Evolutionary conservation across 2,888 invertebrate species (phyloP).

Genomic region (Leptopilina myrica): DNA sequence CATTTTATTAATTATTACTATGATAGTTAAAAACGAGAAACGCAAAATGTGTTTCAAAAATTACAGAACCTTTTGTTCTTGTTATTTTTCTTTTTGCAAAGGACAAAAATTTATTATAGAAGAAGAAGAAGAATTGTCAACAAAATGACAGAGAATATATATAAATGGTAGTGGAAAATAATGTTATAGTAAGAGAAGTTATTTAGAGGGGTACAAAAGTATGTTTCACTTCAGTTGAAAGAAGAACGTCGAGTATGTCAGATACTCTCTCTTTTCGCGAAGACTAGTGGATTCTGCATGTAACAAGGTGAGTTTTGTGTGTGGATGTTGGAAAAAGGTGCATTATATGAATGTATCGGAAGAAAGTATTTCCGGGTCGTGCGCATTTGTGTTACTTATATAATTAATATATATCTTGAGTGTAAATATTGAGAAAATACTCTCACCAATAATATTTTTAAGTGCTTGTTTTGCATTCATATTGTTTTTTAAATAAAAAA

Average conservation of each 20-base stretch:
- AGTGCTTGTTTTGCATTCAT: not conserved
- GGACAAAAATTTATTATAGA: too few relatives aligned
- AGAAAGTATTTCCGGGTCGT: conserved; percentile 70
- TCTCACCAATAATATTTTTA: conserved; percentile 11
- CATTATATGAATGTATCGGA: conserved; percentile 56
- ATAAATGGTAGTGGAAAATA: conserved; percentile 40
- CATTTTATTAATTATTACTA: too few relatives aligned
- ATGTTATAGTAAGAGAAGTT: conserved; percentile 51
- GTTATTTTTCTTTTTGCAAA: too few relatives aligned
- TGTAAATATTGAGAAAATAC: conserved; percentile 35
- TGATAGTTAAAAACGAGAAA: too few relatives aligned
- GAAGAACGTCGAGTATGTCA: conserved; percentile 50
- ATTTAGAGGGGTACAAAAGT: conserved; percentile 62
- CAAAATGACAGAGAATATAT: not conserved
- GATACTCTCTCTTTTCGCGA: conserved; percentile 52
- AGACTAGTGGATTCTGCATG: conserved; percentile 37
- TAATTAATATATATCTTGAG: not conserved
- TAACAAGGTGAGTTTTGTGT: conserved; percentile 42
- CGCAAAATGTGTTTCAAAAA: too few relatives aligned
- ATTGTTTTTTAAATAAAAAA: not conserved
- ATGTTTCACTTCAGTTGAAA: conserved; percentile 61
- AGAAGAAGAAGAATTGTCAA: not conserved
- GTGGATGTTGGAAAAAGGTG: conserved; percentile 46
- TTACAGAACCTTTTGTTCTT: too few relatives aligned
- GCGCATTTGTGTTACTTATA: conserved; percentile 27